Percentiles rank a stretch among this genome's conserved stretches.
Evolutionary conservation across 2,113 vertebrate genomes (phyloP).

Genomic region (Clarias macrocephalus): DNA sequence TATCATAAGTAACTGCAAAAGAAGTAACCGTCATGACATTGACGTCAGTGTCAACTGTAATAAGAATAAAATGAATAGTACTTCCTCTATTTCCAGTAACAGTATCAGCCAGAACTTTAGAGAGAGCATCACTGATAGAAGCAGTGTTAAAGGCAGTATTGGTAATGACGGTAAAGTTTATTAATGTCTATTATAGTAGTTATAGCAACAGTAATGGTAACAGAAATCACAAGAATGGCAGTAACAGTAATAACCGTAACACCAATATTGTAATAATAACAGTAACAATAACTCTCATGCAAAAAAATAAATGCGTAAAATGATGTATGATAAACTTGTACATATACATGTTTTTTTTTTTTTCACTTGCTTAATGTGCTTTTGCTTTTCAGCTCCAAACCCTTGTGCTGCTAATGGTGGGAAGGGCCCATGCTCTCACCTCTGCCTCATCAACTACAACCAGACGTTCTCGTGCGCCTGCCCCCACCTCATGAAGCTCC

Average conservation of each 20-base stretch:
- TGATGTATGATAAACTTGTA: not conserved
- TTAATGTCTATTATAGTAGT: not conserved
- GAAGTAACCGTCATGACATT: not conserved
- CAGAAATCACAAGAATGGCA: not conserved
- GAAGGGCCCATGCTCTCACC: conserved; percentile 88
- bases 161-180: not conserved
- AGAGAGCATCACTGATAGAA: not conserved
- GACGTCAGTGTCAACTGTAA: not conserved
- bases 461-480: conserved; percentile 91
- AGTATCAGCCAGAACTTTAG: not conserved
- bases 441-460: conserved; percentile 98
- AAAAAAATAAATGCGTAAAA: not conserved
- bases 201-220: not conserved
- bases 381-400: conserved; percentile 80
- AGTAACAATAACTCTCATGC: not conserved
- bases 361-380: not conserved
- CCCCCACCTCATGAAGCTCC: conserved; percentile 96
- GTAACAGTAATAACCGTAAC: not conserved
- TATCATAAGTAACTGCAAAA: not conserved
- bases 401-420: conserved; percentile 86
- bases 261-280: not conserved
- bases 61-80: not conserved
- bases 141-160: not conserved
- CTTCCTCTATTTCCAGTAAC: not conserved
- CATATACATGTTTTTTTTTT: not conserved